phyloP scores from a whole-genome alignment of 2,888 invertebrate genomes.

The Meliscaeva auricollis region DNA sequence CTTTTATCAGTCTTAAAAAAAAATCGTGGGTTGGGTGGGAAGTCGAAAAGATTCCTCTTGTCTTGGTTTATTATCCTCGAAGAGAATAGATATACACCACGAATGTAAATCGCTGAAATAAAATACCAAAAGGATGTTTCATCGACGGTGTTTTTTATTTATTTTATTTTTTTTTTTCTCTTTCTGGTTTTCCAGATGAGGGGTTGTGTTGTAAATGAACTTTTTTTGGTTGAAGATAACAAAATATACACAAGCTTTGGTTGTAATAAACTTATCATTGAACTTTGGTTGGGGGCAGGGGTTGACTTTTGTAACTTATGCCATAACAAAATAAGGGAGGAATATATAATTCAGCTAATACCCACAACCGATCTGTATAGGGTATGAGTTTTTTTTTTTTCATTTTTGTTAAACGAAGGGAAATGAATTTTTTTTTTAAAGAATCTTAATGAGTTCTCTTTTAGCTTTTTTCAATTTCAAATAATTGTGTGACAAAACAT shows the following conservation, averaged over 20 bases:
- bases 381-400: not conserved
- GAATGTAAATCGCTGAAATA: conserved; percentile 70
- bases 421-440: not conserved
- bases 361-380: not conserved
- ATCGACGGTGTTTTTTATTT: conserved; percentile 27
- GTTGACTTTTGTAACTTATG: conserved; percentile 55
- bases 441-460: not conserved
- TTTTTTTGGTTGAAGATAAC: conserved; percentile 60
- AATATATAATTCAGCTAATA: conserved; percentile 12
- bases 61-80: conserved; percentile 72
- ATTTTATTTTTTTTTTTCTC: not conserved
- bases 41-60: conserved; percentile 34
- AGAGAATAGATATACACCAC: not conserved
- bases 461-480: not conserved
- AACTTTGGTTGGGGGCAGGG: not conserved
- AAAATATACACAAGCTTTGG: conserved; percentile 59
- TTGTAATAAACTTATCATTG: conserved; percentile 56
- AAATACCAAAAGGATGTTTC: conserved; percentile 70
- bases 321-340: conserved; percentile 22
- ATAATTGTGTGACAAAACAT: too few relatives aligned
- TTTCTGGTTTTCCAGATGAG: not conserved
- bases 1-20: conserved; percentile 53
- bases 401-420: not conserved
- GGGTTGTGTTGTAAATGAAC: conserved; percentile 65
- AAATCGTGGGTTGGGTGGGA: not conserved